phyloP scores from a whole-genome alignment of 2,113 vertebrate species.

The Corydoras sp. region DNA sequence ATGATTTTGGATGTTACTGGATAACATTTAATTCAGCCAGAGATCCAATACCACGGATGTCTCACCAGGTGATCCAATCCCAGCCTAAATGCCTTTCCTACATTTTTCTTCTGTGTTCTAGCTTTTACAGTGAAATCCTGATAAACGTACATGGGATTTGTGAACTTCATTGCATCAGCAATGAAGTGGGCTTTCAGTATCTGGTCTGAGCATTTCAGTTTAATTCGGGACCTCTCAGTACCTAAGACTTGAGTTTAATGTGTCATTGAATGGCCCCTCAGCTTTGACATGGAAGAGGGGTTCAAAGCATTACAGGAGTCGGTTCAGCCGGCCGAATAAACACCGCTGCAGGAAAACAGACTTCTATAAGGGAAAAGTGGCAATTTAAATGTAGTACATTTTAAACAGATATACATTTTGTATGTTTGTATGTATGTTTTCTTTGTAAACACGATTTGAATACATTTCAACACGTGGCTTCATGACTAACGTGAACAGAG shows the following conservation, averaged over 20 bases:
- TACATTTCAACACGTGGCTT: slow-evolving; percentile 8
- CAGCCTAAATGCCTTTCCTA: neutral
- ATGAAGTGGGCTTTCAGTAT: too few species aligned
- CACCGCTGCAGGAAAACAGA: slow-evolving; percentile 16
- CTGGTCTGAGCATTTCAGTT: too few species aligned
- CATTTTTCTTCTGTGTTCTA: neutral
- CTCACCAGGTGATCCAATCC: neutral
- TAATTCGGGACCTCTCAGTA: too few species aligned
- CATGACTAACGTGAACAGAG: slow-evolving; percentile 15
- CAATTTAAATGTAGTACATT: slow-evolving; percentile 33
- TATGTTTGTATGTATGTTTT: slow-evolving; percentile 19
- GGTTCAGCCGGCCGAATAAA: slow-evolving; percentile 7
- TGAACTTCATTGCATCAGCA: neutral
- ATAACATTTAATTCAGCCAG: slow-evolving; percentile 18
- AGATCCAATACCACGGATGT: neutral
- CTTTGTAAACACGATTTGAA: slow-evolving; percentile 15
- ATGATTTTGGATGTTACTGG: slow-evolving; percentile 20
- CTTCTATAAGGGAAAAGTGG: slow-evolving; percentile 42
- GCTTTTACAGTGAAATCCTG: neutral
- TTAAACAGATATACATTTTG: slow-evolving; percentile 3
- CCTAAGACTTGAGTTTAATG: neutral
- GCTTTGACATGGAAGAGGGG: slow-evolving; percentile 11
- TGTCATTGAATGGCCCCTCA: neutral
- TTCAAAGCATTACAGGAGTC: slow-evolving; percentile 1
- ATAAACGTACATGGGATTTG: neutral